Base-by-base conservation (phyloP, 2,888 invertebrate species). In the Boloria selene region DNA sequence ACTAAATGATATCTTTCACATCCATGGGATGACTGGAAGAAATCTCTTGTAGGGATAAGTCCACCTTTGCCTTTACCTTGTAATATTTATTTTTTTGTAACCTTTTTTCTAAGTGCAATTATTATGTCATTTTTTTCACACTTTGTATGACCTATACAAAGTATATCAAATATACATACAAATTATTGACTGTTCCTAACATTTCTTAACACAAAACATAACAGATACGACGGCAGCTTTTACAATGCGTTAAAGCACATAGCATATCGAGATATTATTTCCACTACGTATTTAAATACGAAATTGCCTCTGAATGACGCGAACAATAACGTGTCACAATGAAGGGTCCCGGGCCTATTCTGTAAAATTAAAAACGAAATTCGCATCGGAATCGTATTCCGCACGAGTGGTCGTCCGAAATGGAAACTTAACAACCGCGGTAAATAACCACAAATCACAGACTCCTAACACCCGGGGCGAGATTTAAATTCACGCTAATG, bases 361-460 rank as follows among this genome's bases (percentile, higher is more conserved):
- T 82, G 81, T 75, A 83, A 84, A 89, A 88, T 89, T 89, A 90
- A 90, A 90, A 90, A 88, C 82, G 83, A 78, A 84, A 84, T 85
- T 81, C 84, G 85, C 80, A 84, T 88, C 80, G 83, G 82, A 87
- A 89, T 85, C 82, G 82, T 77, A 73, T 87, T 87, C 82, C 89
- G 87, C 90, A 89, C 90, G 90, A 86, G 82, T 78, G 85, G 78
- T 68, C 75, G 72, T 68, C 79, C 80, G 86, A 84, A 91, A 91
- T 90, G 90, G 90, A 85, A 87, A 88, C 85, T 88, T 89, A 90
- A 91, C 89, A 86, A 83, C 85, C 88, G 88, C 84, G 83, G 89
- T 90, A 90, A 90, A 90, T 90, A 92, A 88, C 91, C 91, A 90
- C 91, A 92, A 92, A 92, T 92, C 91, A 91, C 89, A 76, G 86